Evolutionary conservation across 1,140 invertebrate species (phyloP), one percentile per base, ranked within the genome.

Genomic region (Lordiphosa mommai): DNA sequence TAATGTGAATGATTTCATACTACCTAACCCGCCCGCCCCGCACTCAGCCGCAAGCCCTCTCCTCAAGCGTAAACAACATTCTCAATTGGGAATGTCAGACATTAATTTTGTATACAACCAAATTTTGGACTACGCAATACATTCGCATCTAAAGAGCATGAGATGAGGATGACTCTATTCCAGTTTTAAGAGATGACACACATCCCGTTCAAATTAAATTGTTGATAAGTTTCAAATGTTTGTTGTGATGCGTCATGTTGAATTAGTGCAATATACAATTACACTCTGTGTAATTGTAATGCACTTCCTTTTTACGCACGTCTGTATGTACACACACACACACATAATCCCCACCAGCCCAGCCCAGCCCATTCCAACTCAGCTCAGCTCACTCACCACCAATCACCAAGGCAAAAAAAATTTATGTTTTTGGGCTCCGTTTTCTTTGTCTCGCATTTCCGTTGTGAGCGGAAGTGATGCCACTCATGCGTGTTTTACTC

Each of bases 381-480:
- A n/a, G 20, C n/a, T 27, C 17, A 7, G 14, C 36, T 29, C 17
- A 48, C 51, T 47, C 29, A 43, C 16, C 27, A 63, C 47, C 46
- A 52, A 30, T 30, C 6, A 34, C 13, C 36, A 38, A 38, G 12
- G 36, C 17, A 41, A 41, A 27, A 41, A 27, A 17, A 6, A 27
- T n/a, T n/a, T n/a, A 29, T 43, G 67, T 47, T 55, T 59, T 61
- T 61, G 53, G 61, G 37, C 48, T 16, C 20, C 34, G 38, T 49
- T 63, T 70, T 64, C 77, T 82, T 82, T 82, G 79, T 84, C 65
- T 41, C 49, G 37, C 43, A 77, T 68, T 73, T 86, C 82, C 82
- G 84, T 47, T 86, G 10, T 32, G 37, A 86, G 17, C 82, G 82
- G 82, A 86, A 86, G 82, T 86, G 65, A 59, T 73, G 72, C 82